Percentiles rank a stretch among this genome's conserved stretches.
Evolutionary conservation across 2,888 invertebrate species (phyloP).

Genomic region (Oscheius myriophilus): DNA sequence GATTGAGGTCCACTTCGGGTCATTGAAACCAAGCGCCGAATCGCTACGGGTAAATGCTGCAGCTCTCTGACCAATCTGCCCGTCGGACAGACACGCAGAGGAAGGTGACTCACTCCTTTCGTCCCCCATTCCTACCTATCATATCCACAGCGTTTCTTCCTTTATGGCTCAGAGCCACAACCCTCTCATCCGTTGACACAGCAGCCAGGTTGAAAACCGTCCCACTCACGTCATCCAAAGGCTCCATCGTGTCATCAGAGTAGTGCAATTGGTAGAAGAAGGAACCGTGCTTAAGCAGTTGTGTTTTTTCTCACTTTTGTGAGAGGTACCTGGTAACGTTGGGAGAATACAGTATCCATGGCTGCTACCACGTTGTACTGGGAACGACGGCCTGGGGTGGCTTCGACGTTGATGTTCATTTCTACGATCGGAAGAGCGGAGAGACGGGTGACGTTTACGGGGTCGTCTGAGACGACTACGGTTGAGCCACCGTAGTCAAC

Average conservation of each 20-base stretch:
- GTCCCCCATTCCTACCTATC: constrained; percentile 44
- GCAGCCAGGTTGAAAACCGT: constrained; percentile 50
- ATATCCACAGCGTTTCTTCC: constrained; percentile 42
- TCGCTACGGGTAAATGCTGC: too few relatives aligned
- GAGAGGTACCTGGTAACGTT: constrained; percentile 45
- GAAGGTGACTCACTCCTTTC: too few relatives aligned
- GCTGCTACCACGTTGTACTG: constrained; percentile 38
- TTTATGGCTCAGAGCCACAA: constrained; percentile 52
- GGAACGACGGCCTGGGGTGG: constrained; percentile 19
- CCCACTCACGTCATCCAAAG: constrained; percentile 45
- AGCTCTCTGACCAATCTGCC: too few relatives aligned
- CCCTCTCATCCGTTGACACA: constrained; percentile 51
- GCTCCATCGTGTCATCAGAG: constrained; percentile 57
- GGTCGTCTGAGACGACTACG: constrained; percentile 42
- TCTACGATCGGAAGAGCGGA: constrained; percentile 40
- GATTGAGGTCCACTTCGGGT: too few relatives aligned
- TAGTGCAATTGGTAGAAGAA: constrained; percentile 53
- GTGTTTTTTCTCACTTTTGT: neutral
- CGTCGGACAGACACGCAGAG: too few relatives aligned
- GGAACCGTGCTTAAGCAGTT: constrained; percentile 42
- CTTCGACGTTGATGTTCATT: constrained; percentile 39
- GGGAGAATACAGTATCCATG: constrained; percentile 36
- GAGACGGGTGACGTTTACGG: constrained; percentile 36
- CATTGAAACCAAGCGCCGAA: too few relatives aligned
- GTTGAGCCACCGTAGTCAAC: constrained; percentile 46